phyloP scores from a whole-genome alignment of 2,113 vertebrate species.

The Podarcis raffonei region DNA sequence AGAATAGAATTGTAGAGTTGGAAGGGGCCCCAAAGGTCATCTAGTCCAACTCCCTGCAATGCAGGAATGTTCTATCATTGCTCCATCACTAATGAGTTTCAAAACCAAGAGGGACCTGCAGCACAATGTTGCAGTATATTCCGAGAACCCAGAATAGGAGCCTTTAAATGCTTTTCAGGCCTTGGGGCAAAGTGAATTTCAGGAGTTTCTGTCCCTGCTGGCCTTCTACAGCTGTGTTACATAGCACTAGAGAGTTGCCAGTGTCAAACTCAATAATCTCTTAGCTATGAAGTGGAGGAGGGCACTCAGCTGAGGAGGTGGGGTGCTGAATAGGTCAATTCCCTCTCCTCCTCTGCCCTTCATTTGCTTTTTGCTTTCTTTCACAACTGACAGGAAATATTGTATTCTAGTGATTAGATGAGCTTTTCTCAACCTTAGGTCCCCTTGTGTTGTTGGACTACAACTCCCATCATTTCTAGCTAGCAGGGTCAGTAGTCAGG shows the following conservation, averaged over 20 bases:
- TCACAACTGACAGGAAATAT: neutral
- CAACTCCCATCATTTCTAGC: too few relatives aligned
- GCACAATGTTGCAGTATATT: neutral
- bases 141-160: neutral
- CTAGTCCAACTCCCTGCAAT: too few relatives aligned
- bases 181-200: neutral
- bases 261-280: neutral
- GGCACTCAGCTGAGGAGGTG: neutral
- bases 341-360: neutral
- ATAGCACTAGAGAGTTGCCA: neutral
- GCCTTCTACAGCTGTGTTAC: neutral
- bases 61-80: neutral
- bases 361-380: neutral
- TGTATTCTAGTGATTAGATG: neutral
- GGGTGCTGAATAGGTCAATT: neutral
- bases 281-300: neutral
- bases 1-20: too few relatives aligned
- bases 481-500: too few relatives aligned
- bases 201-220: neutral
- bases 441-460: too few relatives aligned
- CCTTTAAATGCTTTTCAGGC: neutral
- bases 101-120: neutral
- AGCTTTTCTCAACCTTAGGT: too few relatives aligned
- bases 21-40: too few relatives aligned
- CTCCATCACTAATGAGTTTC: neutral